These are phyloP conservation scores for Pleuronectes platessa DNA, from an alignment of 2,113 vertebrate species.

Conservation along the genomic window DNA sequence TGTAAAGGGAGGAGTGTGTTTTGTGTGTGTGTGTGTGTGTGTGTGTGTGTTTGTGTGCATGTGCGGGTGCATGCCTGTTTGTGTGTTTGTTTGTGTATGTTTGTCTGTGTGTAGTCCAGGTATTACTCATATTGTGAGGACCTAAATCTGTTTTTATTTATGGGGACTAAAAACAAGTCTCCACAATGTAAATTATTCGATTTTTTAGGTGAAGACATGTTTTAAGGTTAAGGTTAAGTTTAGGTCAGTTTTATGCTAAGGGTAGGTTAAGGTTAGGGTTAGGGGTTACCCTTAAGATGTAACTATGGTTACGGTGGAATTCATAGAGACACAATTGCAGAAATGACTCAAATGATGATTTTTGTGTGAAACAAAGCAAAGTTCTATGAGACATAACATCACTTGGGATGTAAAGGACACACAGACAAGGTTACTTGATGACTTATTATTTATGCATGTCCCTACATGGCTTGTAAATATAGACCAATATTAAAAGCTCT, in stretches of 20 bases:
- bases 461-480: slow-evolving; percentile 65
- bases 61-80: not conserved
- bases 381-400: slow-evolving; percentile 15
- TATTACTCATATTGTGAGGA: not conserved
- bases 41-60: not conserved
- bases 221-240: too few relatives aligned
- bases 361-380: slow-evolving; percentile 25
- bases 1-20: not conserved
- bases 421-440: slow-evolving; percentile 54
- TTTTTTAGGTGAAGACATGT: too few relatives aligned
- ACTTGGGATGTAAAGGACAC: slow-evolving; percentile 51
- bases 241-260: too few relatives aligned
- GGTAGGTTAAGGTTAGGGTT: too few relatives aligned
- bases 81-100: not conserved
- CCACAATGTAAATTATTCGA: too few relatives aligned
- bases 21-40: not conserved
- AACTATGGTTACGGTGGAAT: too few relatives aligned
- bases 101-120: not conserved
- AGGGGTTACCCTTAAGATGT: too few relatives aligned
- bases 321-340: too few relatives aligned
- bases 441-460: slow-evolving; percentile 72
- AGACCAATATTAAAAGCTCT: slow-evolving; percentile 71
- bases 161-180: too few relatives aligned
- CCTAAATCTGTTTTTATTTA: too few relatives aligned
- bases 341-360: not conserved